These are phyloP conservation scores for Larimichthys polyactis DNA, from an alignment of 2,113 vertebrate genomes.

Conservation along the genomic window DNA sequence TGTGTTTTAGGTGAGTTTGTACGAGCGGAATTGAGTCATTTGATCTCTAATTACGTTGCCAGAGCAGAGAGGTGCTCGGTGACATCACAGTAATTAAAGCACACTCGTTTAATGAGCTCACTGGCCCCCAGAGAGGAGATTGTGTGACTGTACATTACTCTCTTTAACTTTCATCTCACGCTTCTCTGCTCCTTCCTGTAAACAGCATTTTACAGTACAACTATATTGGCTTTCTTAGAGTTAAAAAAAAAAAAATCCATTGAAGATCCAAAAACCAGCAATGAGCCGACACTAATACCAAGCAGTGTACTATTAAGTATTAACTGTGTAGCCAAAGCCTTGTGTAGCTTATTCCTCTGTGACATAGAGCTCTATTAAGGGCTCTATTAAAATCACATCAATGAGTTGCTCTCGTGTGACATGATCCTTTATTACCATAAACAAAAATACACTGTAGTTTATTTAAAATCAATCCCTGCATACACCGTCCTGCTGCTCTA, in stretches of 20 bases:
- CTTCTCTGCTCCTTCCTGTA: neutral
- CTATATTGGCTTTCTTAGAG: too few relatives aligned
- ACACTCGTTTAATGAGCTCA: slow-evolving; percentile 56
- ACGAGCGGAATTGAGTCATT: slow-evolving; percentile 36
- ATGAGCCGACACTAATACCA: too few relatives aligned
- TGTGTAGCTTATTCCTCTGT: neutral
- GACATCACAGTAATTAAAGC: slow-evolving; percentile 73
- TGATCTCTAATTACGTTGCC: slow-evolving; percentile 54
- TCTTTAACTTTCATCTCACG: slow-evolving; percentile 1
- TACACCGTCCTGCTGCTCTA: neutral
- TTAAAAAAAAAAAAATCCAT: too few relatives aligned
- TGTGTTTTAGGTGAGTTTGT: slow-evolving; percentile 18
- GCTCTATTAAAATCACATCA: neutral
- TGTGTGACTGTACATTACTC: slow-evolving; percentile 18
- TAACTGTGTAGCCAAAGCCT: neutral
- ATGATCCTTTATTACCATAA: neutral
- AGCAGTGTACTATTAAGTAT: neutral
- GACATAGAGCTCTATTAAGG: neutral
- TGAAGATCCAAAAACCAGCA: neutral
- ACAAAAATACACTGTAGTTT: neutral
- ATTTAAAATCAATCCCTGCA: neutral
- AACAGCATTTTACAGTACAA: neutral
- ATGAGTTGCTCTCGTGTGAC: neutral
- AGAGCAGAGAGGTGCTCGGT: slow-evolving; percentile 38
- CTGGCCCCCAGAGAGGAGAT: slow-evolving; percentile 24